These are phyloP conservation scores for Aldrovandia affinis DNA, from an alignment of 2,797 vertebrate genomes.

Conservation along the genomic window DNA sequence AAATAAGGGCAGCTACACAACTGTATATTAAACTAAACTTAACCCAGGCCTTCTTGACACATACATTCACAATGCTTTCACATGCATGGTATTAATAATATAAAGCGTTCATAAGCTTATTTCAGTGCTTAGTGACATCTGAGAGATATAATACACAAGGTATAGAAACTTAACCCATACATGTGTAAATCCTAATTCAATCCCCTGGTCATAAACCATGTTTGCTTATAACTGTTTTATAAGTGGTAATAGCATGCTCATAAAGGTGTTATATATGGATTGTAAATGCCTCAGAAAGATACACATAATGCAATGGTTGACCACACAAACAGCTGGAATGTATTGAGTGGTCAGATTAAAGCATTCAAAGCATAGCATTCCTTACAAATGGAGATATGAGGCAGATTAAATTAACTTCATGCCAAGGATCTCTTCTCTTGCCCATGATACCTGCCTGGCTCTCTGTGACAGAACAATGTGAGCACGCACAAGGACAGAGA, in stretches of 20 bases:
- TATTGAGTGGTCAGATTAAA: background rate
- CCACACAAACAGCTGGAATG: background rate
- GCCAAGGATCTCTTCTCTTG: background rate
- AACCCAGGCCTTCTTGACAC: background rate
- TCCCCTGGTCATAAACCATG: background rate
- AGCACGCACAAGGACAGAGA: background rate
- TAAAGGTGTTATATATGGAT: background rate
- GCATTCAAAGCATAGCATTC: background rate
- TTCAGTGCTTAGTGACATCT: background rate
- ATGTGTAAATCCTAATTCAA: background rate
- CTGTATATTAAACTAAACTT: too few species aligned
- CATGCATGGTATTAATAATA: background rate
- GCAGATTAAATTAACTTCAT: conserved; percentile 3
- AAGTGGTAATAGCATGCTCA: background rate
- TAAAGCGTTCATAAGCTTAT: background rate
- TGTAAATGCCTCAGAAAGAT: background rate
- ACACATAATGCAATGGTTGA: background rate
- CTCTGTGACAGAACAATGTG: conserved; percentile 3
- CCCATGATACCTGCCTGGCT: conserved; percentile 1
- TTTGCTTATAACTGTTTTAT: background rate
- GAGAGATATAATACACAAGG: too few species aligned
- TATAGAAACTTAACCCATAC: background rate
- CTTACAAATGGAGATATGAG: background rate
- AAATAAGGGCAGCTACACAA: too few species aligned
- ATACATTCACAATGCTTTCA: background rate